Evolutionary conservation across 2,888 invertebrate genomes (phyloP), one percentile per base, ranked within the genome.

Genomic region (Oscheius sp.): DNA sequence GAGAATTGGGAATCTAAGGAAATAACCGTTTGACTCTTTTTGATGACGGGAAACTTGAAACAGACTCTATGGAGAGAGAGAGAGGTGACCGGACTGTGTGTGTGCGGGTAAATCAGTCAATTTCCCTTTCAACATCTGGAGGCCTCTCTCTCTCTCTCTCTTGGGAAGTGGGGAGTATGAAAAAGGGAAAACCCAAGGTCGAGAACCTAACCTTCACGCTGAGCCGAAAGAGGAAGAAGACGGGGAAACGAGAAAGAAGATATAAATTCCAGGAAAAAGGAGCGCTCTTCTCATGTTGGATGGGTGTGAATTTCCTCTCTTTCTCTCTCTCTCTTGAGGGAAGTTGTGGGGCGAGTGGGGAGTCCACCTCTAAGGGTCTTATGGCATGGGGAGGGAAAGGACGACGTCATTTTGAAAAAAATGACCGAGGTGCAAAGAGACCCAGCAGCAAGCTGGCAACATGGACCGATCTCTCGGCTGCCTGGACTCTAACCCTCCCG

Each of bases 401-500:
- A 45, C 48, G 12, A 48, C 23, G 8, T 4, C 10, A 15, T 25
- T 48, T 10, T 6, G 25, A 23, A 12, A 48, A 23, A 34, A 50
- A 50, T 31, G n/a, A 42, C 25, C 27, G 15, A 45, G 29, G 31
- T n/a, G 17, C 4, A 29, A 17, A 42, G 17, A n/a, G 27, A 39
- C 8, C 8, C 8, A n/a, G n/a, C n/a, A 33, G 20, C 31, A 10
- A 45, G 61, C 45, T 61, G 61, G 61, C 61, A 61, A 61, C 61
- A 61, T 61, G 42, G 27, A 31, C 25, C 23, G 17, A 27, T n/a
- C 12, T 17, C 45, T n/a, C 37, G n/a, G 25, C 45, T 23, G 29
- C 45, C 50, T 52, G 50, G 50, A 27, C 61, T 61, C 61, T 61
- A 45, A 42, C 61, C 55, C 55, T 17, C 34, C 2, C 25, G 61